A percentile compares a stretch with the other conserved stretches of the same genome.
These are phyloP conservation scores for Toxostoma redivivum DNA, from an alignment of 2,113 vertebrate genomes.

Conservation along the genomic window DNA sequence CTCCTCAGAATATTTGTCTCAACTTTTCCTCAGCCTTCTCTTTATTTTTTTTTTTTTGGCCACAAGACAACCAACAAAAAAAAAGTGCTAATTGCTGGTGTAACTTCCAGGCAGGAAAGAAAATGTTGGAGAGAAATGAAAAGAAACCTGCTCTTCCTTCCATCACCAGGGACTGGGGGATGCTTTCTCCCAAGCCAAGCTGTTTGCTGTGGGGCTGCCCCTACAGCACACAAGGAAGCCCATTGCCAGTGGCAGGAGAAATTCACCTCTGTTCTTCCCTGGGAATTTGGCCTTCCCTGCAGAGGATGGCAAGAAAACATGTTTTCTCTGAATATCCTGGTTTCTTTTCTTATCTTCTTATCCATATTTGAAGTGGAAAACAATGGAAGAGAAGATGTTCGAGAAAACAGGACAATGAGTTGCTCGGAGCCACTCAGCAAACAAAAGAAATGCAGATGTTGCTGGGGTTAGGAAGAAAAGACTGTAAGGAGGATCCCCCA, in stretches of 20 bases:
- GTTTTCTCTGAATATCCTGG: not conserved
- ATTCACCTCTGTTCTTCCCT: not conserved
- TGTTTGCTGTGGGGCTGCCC: not conserved
- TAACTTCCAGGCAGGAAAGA: not conserved
- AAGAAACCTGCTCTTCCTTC: not conserved
- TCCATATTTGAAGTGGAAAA: not conserved
- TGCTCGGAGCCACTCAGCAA: not conserved
- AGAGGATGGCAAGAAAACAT: not conserved
- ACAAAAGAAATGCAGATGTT: not conserved
- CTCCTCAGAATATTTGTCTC: not conserved
- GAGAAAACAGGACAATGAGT: not conserved
- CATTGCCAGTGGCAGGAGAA: not conserved
- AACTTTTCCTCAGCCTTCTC: not conserved
- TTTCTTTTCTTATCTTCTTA: not conserved
- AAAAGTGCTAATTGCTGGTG: not conserved
- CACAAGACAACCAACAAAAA: not conserved
- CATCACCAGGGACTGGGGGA: no score
- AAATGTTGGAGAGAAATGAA: not conserved
- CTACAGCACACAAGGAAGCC: no score
- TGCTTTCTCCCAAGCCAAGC: not conserved
- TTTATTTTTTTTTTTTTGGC: not conserved
- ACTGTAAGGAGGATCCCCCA: not conserved
- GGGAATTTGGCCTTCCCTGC: not conserved
- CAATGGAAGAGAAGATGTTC: not conserved
- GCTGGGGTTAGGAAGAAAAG: not conserved